Evolutionary conservation across 2,888 invertebrate genomes (phyloP).

Genomic region (Hyposoter didymator): DNA sequence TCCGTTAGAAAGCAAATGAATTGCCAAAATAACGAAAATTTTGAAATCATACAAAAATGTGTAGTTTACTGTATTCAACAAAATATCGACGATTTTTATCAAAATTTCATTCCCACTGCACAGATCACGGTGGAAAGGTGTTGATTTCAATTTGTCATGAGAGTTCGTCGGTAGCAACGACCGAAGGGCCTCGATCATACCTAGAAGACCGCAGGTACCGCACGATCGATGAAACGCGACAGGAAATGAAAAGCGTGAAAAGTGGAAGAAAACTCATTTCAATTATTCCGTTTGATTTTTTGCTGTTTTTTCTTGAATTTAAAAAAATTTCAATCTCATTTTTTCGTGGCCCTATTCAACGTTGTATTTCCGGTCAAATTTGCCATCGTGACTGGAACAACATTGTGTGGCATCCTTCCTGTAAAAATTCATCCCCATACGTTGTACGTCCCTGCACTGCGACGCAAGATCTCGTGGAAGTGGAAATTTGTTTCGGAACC

Average conservation of each 20-base stretch:
- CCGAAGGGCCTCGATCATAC: slow-evolving; percentile 21
- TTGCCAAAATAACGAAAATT: too few relatives aligned
- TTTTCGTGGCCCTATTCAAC: too few relatives aligned
- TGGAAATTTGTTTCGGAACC: slow-evolving; percentile 40
- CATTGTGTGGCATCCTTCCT: neutral
- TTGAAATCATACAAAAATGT: too few relatives aligned
- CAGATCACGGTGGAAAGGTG: neutral
- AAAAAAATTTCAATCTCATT: too few relatives aligned
- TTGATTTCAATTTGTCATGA: slow-evolving; percentile 31
- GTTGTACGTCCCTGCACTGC: slow-evolving; percentile 23
- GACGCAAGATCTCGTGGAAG: neutral
- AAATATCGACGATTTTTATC: too few relatives aligned
- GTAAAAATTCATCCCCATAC: neutral
- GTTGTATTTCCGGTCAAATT: too few relatives aligned
- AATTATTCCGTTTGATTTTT: neutral
- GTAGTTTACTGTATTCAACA: too few relatives aligned
- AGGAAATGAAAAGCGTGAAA: slow-evolving; percentile 2
- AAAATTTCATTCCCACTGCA: too few relatives aligned
- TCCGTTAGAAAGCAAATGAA: too few relatives aligned
- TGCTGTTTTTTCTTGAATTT: neutral
- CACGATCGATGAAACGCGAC: slow-evolving; percentile 35
- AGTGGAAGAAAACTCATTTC: neutral
- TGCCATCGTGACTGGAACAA: neutral
- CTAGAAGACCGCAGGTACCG: neutral
- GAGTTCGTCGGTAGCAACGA: slow-evolving; percentile 42